Evolutionary conservation across 2,113 vertebrate species (phyloP).

Genomic region (Channa maculata): DNA sequence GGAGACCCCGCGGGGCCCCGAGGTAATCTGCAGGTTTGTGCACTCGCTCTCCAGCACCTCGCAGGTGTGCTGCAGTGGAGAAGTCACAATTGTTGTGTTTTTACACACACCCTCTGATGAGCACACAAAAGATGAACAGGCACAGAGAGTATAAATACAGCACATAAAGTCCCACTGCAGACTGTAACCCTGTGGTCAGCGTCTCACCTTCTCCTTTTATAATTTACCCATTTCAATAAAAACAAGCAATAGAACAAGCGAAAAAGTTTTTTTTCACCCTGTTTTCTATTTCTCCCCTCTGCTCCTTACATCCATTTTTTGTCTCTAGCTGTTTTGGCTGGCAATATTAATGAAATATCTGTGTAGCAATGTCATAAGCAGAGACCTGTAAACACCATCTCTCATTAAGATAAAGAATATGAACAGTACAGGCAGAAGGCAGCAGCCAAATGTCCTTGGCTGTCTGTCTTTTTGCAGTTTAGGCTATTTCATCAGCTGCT

Average conservation of each 20-base stretch:
- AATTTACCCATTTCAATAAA: conserved; percentile 49
- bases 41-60: conserved; percentile 49
- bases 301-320: conserved; percentile 4
- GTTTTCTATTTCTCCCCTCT: neutral
- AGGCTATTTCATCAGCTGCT: conserved; percentile 50
- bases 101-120: conserved; percentile 13
- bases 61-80: conserved; percentile 53
- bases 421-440: conserved; percentile 5
- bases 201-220: conserved; percentile 24
- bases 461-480: conserved; percentile 46
- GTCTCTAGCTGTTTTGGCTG: conserved; percentile 2
- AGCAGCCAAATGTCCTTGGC: conserved; percentile 42
- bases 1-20: conserved; percentile 52
- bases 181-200: conserved; percentile 27
- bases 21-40: conserved; percentile 70
- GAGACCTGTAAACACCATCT: conserved; percentile 59
- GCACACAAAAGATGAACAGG: conserved; percentile 6
- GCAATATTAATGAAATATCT: conserved; percentile 43
- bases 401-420: conserved; percentile 61
- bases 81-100: conserved; percentile 42
- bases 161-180: conserved; percentile 2
- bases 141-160: conserved; percentile 12
- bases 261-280: neutral
- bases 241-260: neutral
- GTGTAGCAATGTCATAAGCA: neutral